Evolutionary conservation across 2,113 vertebrate species (phyloP), one percentile per base, ranked within the genome.

Genomic region (Pavo muticus): DNA sequence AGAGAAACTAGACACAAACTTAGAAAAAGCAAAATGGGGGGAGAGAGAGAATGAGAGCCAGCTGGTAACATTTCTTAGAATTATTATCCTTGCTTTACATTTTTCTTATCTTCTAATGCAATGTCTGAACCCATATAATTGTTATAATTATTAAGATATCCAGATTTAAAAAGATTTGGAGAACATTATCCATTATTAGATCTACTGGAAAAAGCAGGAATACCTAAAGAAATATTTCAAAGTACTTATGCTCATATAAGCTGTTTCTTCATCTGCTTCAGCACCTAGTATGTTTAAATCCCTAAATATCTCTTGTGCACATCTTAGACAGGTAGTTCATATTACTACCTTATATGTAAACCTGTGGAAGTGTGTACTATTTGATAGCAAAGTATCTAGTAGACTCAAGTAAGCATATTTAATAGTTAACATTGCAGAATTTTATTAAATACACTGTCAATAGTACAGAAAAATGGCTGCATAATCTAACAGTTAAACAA

Each of bases 171-270:
- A 70, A 54, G 2, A 67, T 84, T 32, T 69, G 24, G 8, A 5
- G 6, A 3, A 57, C 1, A 18, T 37, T 45, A 37, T 54, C 18
- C 1, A 0, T 56, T 50, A 39, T 20, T 60, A 83, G 3, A 61
- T 25, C 14, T 45, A 32, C 8, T 56, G 17, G 17, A 45, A 76
- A 94, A 83, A 50, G 0, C 18, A 18, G 1, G 2, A 44, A 25
- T 39, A 10, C 5, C 20, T 48, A 11, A 59, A 75, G 7, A 78
- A 56, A 1, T 21, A 76, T 69, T 45, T 64, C 13, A 86, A 5
- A 7, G 3, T 45, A 56, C 8, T 37, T n/a, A 54, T 64, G 60
- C 39, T 24, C 32, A 19, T 19, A 80, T 25, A 75, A 47, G 5
- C 2, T 52, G 2, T 54, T 59, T 67, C 10, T 14, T 75, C 60